Percentiles rank a stretch among this genome's conserved stretches.
Evolutionary conservation across 2,797 vertebrate genomes (phyloP).

Genomic region (Hozukius guyotensis): DNA sequence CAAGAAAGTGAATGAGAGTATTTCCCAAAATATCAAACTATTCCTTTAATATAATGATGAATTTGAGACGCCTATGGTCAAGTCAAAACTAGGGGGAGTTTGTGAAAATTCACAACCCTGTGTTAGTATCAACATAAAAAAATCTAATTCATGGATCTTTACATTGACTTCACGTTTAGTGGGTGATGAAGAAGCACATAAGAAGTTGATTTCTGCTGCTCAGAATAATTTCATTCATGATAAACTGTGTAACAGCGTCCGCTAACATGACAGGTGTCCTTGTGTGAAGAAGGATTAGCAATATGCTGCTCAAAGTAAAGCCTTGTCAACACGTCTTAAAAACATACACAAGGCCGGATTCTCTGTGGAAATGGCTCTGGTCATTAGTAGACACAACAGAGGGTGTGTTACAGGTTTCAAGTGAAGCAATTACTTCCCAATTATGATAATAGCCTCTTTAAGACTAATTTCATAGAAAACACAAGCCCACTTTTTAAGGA

Average conservation of each 20-base stretch:
- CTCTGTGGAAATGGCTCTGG: constrained; percentile 24
- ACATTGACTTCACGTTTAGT: not conserved
- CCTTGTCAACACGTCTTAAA: constrained; percentile 9
- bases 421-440: constrained; percentile 49
- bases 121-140: not conserved
- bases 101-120: no score
- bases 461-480: constrained; percentile 39
- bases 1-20: no score
- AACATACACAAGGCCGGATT: constrained; percentile 25
- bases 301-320: not conserved
- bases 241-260: not conserved
- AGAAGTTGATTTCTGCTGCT: not conserved
- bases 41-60: no score
- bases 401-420: constrained; percentile 39
- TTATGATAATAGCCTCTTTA: constrained; percentile 55
- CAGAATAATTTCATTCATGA: not conserved
- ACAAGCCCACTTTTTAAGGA: constrained; percentile 9
- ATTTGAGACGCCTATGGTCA: no score
- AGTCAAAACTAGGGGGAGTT: no score
- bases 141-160: not conserved
- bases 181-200: not conserved
- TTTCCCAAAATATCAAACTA: no score
- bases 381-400: constrained; percentile 53
- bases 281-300: not conserved
- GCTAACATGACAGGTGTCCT: not conserved